Evolutionary conservation across 2,888 invertebrate genomes (phyloP), one percentile per base, ranked within the genome.

Genomic region (Mythimna lalbum): DNA sequence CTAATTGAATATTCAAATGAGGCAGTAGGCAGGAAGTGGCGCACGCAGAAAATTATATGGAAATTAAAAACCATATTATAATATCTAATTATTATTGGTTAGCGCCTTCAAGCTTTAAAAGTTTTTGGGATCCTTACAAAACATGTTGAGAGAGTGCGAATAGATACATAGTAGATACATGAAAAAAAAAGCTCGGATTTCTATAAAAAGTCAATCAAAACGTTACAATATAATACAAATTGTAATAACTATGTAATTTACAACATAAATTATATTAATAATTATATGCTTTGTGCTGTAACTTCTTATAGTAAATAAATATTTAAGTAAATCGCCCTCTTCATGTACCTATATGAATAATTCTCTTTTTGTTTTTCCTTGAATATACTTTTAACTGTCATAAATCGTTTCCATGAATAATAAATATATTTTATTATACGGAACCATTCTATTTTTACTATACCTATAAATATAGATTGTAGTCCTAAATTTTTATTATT

Each of bases 401-500:
- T 50, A 39, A 0, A 55, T 23, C 12, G 10, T 66, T 75, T 55
- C 23, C 39, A 55, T n/a, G 3, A 21, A 60, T 64, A 74, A 43
- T 68, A 67, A 68, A 68, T 61, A 17, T 12, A 27, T 50, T 43
- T 61, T 50, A 50, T 47, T 50, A 50, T 69, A 69, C 69, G 43
- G 76, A 75, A 69, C 50, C 76, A 69, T 31, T 56, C 0, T 47
- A 12, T 63, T 47, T 1, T 50, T 31, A 27, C 50, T 14, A 36
- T 50, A 27, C 12, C 55, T 61, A 61, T 47, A 61, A 73, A 59
- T 59, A 59, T 0, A 56, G 7, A 56, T 21, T 0, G 21, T 1
- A 52, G 52, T 79, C 47, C 21, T 49, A 73, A 23, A 62, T 63
- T 68, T 68, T 72, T 75, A 78, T 66, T 19, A 57, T 52, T 23